Percentiles rank a stretch among this genome's conserved stretches.
These are phyloP conservation scores for Hartigia nigra DNA, from an alignment of 2,888 invertebrate species.

Conservation along the genomic window DNA sequence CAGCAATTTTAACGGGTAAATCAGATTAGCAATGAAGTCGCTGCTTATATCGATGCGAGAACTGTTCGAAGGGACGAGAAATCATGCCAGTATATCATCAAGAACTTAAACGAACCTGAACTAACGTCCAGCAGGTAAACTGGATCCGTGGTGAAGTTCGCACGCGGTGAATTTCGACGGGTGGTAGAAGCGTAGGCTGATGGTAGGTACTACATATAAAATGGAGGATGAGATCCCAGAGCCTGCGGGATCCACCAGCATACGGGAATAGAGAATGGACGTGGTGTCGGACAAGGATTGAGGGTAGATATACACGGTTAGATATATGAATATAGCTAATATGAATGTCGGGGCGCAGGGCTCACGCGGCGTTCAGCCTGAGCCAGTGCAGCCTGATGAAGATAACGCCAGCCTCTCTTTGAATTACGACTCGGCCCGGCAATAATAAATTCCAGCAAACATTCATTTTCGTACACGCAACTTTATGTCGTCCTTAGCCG, in stretches of 20 bases:
- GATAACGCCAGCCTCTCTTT: slow-evolving; percentile 64
- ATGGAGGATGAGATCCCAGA: background rate
- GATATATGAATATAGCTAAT: slow-evolving; percentile 16
- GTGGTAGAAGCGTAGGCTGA: slow-evolving; percentile 1
- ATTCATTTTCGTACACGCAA: slow-evolving; percentile 66
- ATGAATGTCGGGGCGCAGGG: slow-evolving; percentile 29
- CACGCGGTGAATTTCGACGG: slow-evolving; percentile 5
- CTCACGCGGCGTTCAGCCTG: slow-evolving; percentile 48
- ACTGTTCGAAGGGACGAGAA: background rate
- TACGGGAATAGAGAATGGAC: slow-evolving; percentile 3
- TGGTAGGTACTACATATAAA: background rate
- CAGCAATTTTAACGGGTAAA: background rate
- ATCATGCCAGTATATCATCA: slow-evolving; percentile 3
- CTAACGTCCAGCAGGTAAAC: background rate
- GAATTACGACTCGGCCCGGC: slow-evolving; percentile 62
- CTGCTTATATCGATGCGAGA: background rate
- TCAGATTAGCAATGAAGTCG: background rate
- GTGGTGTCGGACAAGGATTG: slow-evolving; percentile 16
- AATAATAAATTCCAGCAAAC: slow-evolving; percentile 66
- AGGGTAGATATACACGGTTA: slow-evolving; percentile 10
- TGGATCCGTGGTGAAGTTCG: slow-evolving; percentile 12
- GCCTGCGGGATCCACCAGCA: slow-evolving; percentile 6
- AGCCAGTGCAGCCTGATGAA: slow-evolving; percentile 57
- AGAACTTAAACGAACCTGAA: background rate
- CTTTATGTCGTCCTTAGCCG: slow-evolving; percentile 64